Conservation (phyloP, 2,888 invertebrate genomes). For the Diadegma fenestrale region DNA sequence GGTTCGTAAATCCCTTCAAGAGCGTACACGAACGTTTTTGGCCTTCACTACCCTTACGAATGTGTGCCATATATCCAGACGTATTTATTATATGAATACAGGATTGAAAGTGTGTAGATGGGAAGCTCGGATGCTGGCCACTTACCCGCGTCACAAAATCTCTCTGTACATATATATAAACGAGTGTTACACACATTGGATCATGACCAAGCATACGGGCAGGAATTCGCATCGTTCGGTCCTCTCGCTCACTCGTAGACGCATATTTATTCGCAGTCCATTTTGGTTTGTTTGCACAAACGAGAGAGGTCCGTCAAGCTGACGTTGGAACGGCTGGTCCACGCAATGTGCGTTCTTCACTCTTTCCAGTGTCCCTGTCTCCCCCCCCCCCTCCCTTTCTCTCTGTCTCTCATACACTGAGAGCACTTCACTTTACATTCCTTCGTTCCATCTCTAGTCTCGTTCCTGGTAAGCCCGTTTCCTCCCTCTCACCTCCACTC, state of each 20-base stretch:
- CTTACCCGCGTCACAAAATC: slow-evolving; percentile 61
- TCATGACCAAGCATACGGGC: slow-evolving; percentile 85
- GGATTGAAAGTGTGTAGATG: neutral
- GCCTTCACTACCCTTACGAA: neutral
- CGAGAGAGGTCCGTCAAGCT: slow-evolving; percentile 81
- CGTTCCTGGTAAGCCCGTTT: slow-evolving; percentile 29
- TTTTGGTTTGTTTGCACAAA: slow-evolving; percentile 84
- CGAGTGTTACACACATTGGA: slow-evolving; percentile 72
- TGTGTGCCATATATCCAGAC: slow-evolving; percentile 60
- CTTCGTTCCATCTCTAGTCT: slow-evolving; percentile 71
- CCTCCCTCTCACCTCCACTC: neutral
- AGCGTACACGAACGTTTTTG: slow-evolving; percentile 50
- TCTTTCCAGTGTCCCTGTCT: slow-evolving; percentile 46
- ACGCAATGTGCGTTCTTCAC: slow-evolving; percentile 40
- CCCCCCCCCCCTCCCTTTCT: slow-evolving; percentile 19
- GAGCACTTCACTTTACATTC: slow-evolving; percentile 75
- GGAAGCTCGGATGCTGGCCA: slow-evolving; percentile 66
- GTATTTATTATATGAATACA: slow-evolving; percentile 26
- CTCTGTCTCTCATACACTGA: slow-evolving; percentile 33
- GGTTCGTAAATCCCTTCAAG: slow-evolving; percentile 81
- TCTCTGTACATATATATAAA: slow-evolving; percentile 28
- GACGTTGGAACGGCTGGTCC: slow-evolving; percentile 76
- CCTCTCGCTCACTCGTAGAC: slow-evolving; percentile 74
- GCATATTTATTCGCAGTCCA: slow-evolving; percentile 85
- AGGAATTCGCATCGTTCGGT: slow-evolving; percentile 80